phyloP scores from a whole-genome alignment of 2,113 vertebrate species.

The Dolichotis patagonum region DNA sequence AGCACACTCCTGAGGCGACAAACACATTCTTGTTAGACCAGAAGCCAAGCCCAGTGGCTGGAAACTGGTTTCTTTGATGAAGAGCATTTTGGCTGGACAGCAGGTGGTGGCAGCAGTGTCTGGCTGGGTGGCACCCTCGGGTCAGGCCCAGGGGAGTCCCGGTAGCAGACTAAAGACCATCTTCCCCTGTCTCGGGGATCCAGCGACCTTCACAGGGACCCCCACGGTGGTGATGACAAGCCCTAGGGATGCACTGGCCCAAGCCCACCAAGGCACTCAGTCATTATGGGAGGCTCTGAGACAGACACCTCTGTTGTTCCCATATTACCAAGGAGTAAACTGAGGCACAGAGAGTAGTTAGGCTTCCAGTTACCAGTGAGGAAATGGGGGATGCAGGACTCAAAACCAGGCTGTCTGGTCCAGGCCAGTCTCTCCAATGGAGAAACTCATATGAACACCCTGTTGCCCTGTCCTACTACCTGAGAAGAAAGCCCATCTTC shows the following conservation, averaged over 20 bases:
- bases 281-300: neutral
- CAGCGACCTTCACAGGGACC: neutral
- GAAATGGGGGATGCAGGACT: neutral
- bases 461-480: neutral
- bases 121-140: neutral
- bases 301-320: neutral
- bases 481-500: neutral
- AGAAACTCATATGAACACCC: neutral
- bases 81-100: neutral
- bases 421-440: no score
- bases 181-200: neutral
- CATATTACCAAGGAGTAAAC: neutral
- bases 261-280: no score
- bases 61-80: neutral
- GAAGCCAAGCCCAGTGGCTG: neutral
- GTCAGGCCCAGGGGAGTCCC: neutral
- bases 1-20: slow-evolving; percentile 86
- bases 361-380: neutral
- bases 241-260: neutral
- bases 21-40: neutral
- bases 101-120: neutral
- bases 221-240: rapidly evolving
- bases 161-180: neutral
- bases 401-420: neutral
- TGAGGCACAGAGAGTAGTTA: neutral